These are phyloP conservation scores for Echinops telfairi DNA, from an alignment of 2,113 vertebrate species.

Conservation along the genomic window DNA sequence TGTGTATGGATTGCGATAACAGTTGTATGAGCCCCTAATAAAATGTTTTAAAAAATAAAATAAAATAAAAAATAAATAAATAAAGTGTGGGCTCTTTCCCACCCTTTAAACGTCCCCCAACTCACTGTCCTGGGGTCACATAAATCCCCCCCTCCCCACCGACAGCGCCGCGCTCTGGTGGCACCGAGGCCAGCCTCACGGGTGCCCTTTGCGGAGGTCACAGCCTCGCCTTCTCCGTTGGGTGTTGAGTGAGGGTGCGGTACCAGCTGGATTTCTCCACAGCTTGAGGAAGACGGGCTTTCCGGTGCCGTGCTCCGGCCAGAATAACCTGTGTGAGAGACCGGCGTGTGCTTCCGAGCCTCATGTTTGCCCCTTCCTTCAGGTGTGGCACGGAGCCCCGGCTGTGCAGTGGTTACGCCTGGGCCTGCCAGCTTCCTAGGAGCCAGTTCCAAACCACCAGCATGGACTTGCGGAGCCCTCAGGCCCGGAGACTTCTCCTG, in stretches of 20 bases:
- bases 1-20: too few species aligned
- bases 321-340: slow-evolving; percentile 27
- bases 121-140: too few species aligned
- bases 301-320: background rate
- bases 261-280: background rate
- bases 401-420: too few species aligned
- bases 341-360: background rate
- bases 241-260: background rate
- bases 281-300: background rate
- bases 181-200: rapidly evolving
- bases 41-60: too few species aligned
- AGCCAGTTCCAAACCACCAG: too few species aligned
- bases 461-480: too few species aligned
- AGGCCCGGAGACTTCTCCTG: background rate
- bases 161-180: background rate
- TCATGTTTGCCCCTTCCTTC: background rate
- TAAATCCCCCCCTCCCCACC: background rate
- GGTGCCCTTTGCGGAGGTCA: background rate
- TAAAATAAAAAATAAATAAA: too few species aligned
- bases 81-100: background rate
- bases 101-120: too few species aligned
- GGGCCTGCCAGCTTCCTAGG: too few species aligned
- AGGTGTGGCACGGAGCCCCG: background rate
- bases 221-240: background rate
- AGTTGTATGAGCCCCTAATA: too few species aligned